These are phyloP conservation scores for Ichneumon xanthorius DNA, from an alignment of 2,888 invertebrate genomes.

Conservation along the genomic window DNA sequence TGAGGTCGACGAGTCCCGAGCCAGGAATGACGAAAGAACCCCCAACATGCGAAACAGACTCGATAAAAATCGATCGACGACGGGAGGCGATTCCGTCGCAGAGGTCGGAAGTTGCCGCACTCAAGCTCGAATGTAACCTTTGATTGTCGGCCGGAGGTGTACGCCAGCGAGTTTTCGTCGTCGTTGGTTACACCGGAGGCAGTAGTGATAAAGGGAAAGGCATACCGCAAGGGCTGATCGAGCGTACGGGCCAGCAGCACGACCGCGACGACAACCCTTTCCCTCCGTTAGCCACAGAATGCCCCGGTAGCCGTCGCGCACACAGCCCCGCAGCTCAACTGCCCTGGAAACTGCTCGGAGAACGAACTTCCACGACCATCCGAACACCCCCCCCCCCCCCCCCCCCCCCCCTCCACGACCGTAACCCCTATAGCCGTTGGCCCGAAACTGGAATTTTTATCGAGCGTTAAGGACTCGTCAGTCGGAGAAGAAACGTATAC, in stretches of 20 bases:
- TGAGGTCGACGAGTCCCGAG: background rate
- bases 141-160: slow-evolving; percentile 29
- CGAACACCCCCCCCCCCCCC: slow-evolving; percentile 10
- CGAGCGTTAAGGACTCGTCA: slow-evolving; percentile 17
- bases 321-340: background rate
- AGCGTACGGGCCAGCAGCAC: slow-evolving; percentile 33
- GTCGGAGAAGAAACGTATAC: background rate
- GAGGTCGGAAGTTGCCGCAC: slow-evolving; percentile 41
- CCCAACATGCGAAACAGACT: background rate
- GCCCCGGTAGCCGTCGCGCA: slow-evolving; percentile 4
- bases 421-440: slow-evolving; percentile 24
- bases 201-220: slow-evolving; percentile 33
- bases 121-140: slow-evolving; percentile 59
- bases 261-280: slow-evolving; percentile 40
- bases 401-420: background rate
- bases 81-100: background rate
- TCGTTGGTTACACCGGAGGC: background rate
- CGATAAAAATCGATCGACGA: slow-evolving; percentile 23
- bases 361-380: background rate
- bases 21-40: background rate
- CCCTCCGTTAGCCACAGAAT: slow-evolving; percentile 21
- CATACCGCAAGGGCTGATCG: slow-evolving; percentile 45
- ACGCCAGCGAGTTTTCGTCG: background rate
- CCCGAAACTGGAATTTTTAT: slow-evolving; percentile 33
- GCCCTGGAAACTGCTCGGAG: slow-evolving; percentile 26